Evolutionary conservation across 1,140 invertebrate genomes (phyloP), one percentile per base, ranked within the genome.

Genomic region (Muscidifurax raptorellus): DNA sequence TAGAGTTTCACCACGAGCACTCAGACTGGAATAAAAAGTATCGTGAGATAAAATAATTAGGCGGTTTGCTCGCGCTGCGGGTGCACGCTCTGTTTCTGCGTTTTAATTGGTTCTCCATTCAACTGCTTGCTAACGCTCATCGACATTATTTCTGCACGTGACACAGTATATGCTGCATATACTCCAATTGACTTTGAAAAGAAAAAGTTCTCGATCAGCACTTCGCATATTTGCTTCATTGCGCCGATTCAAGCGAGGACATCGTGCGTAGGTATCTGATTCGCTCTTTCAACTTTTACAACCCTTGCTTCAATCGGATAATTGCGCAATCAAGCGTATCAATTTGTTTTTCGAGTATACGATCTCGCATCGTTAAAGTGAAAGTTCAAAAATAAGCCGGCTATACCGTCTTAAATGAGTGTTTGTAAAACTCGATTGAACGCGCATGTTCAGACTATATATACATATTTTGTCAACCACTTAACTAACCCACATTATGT

Each of bases 71-170:
- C 44, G 52, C 22, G 5, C 2, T 66, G 72, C 79, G 87, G 83
- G 25, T 67, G 88, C 90, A 91, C 90, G 91, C 91, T 92, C 91
- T 92, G 91, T 91, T 92, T 92, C 82, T 90, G 90, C 89, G 88
- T 85, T 90, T 91, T 92, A 92, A 92, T 92, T 91, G 90, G 88
- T 86, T 85, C 76, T 71, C 40, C 36, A 12, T 59, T 77, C 75
- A 59, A 30, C 47, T 27, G 25, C 25, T 18, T 18, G 36, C 44
- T 18, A 59, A 78, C 80, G 75, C 52, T 75, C 64, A 47, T 83
- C 80, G 77, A 79, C 77, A 15, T 67, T 40, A 9, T 10, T 67
- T 67, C 59, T 28, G 78, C 67, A 80, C 47, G 83, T 86, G 86
- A 74, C 71, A 74, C 71, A 74, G 83, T 72, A 36, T 74, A 36